Conservation (phyloP, 2,113 vertebrate genomes). For the Electrona antarctica region DNA sequence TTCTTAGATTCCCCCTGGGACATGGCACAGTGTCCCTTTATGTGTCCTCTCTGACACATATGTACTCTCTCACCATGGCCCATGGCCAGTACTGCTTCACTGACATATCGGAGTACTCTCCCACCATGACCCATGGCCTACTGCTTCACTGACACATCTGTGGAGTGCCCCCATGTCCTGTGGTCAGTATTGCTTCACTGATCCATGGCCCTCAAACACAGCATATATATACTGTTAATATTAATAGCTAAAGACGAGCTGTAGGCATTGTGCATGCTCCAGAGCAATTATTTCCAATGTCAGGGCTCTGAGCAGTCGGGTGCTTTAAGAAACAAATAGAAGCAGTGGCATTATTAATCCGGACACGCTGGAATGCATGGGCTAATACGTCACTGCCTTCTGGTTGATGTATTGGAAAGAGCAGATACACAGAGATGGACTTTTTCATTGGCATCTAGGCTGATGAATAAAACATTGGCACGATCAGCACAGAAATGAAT, state of each 20-base stretch:
- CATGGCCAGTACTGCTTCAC: no score
- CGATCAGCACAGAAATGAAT: conserved; percentile 25
- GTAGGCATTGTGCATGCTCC: conserved; percentile 15
- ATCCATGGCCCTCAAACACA: conserved; percentile 7
- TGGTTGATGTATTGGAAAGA: conserved; percentile 61
- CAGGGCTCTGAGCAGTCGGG: conserved; percentile 37
- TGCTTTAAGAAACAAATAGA: conserved; percentile 48
- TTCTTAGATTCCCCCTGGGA: no score
- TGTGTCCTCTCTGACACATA: no score
- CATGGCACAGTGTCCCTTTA: no score
- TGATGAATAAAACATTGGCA: conserved; percentile 70
- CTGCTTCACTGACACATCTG: no score
- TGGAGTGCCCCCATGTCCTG: not conserved
- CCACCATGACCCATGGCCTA: not conserved
- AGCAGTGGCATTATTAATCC: conserved; percentile 62
- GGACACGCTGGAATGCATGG: conserved; percentile 45
- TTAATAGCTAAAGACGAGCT: conserved; percentile 21
- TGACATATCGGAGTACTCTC: not conserved
- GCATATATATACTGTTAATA: not conserved
- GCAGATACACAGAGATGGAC: conserved; percentile 56
- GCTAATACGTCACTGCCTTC: conserved; percentile 48
- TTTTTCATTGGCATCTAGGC: conserved; percentile 53
- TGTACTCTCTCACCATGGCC: no score
- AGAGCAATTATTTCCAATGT: conserved; percentile 32
- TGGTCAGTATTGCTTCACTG: not conserved